Percentiles rank a stretch among this genome's conserved stretches.
Conservation (phyloP, 2,797 vertebrate genomes). For the Fistularia tabacaria region DNA sequence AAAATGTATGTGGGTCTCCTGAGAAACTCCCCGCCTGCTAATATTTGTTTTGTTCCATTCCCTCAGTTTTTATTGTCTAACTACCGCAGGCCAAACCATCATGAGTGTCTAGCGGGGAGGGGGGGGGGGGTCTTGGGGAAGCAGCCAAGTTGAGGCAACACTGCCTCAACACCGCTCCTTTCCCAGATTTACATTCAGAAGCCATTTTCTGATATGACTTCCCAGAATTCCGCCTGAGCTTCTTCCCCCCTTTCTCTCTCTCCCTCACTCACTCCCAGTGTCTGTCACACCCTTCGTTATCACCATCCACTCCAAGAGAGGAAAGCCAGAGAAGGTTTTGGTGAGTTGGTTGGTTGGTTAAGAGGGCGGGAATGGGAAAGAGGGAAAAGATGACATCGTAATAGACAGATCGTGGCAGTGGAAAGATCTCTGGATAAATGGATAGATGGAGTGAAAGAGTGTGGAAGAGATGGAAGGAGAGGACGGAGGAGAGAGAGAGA, state of each 20-base stretch:
- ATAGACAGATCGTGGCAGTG: no score
- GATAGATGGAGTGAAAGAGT: no score
- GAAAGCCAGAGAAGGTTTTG: constrained; percentile 38
- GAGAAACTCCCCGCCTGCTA: constrained; percentile 44
- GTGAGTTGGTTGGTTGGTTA: constrained; percentile 46
- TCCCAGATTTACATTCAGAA: constrained; percentile 61
- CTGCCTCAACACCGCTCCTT: constrained; percentile 28
- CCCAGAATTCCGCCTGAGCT: constrained; percentile 55
- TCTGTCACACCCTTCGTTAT: constrained; percentile 55
- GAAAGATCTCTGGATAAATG: no score
- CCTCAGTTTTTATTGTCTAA: constrained; percentile 56
- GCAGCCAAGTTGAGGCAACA: constrained; percentile 50
- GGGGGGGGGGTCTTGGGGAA: constrained; percentile 14
- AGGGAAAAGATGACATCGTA: constrained; percentile 38
- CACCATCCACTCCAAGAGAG: constrained; percentile 67
- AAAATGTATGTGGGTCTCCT: constrained; percentile 47
- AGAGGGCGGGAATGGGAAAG: constrained; percentile 64
- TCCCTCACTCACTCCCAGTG: constrained; percentile 23
- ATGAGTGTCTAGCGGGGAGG: constrained; percentile 31
- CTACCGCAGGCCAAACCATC: constrained; percentile 60
- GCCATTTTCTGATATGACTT: constrained; percentile 57
- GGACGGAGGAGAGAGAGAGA: constrained; percentile 32
- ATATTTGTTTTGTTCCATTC: constrained; percentile 59
- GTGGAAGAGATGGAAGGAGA: constrained; percentile 3
- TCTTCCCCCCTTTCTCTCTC: constrained; percentile 9